Conservation (phyloP, 1,140 invertebrate species). For the Drosophila littoralis region DNA sequence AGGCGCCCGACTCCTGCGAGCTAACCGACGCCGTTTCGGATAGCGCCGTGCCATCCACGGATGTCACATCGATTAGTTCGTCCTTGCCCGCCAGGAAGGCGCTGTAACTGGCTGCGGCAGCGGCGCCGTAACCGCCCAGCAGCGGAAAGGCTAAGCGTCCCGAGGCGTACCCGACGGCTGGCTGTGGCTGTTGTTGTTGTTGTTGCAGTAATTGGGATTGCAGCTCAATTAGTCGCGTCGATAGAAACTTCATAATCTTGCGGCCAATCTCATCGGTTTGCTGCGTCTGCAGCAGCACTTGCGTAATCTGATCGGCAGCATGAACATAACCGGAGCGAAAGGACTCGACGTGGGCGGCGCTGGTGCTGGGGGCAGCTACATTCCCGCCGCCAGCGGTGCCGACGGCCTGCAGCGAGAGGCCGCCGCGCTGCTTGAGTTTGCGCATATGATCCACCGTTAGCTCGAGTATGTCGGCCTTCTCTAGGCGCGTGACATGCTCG, state of each 20-base stretch:
- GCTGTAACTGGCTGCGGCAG: constrained; percentile 63
- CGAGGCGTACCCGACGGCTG: constrained; percentile 51
- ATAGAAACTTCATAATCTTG: constrained; percentile 94
- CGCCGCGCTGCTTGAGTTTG: constrained; percentile 88
- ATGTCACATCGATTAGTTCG: constrained; percentile 80
- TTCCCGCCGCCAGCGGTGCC: constrained; percentile 59
- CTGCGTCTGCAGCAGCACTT: constrained; percentile 91
- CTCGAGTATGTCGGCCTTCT: constrained; percentile 99
- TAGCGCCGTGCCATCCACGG: constrained; percentile 69
- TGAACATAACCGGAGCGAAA: constrained; percentile 96
- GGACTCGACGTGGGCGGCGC: constrained; percentile 88
- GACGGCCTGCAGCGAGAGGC: constrained; percentile 79
- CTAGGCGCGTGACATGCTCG: constrained; percentile 93
- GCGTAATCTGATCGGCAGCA: constrained; percentile 95
- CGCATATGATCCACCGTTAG: constrained; percentile 97
- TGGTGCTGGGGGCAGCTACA: constrained; percentile 45
- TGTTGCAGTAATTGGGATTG: constrained; percentile 74
- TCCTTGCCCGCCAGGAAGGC: constrained; percentile 68
- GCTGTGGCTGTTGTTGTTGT: constrained; percentile 60
- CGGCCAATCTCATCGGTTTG: constrained; percentile 91
- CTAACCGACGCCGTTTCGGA: constrained; percentile 76
- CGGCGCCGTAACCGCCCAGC: constrained; percentile 62
- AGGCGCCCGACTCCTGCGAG: constrained; percentile 70
- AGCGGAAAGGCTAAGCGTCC: constrained; percentile 62
- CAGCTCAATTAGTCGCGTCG: constrained; percentile 90